These are phyloP conservation scores for Agriopis aurantiaria DNA, from an alignment of 2,888 invertebrate species.

Conservation along the genomic window DNA sequence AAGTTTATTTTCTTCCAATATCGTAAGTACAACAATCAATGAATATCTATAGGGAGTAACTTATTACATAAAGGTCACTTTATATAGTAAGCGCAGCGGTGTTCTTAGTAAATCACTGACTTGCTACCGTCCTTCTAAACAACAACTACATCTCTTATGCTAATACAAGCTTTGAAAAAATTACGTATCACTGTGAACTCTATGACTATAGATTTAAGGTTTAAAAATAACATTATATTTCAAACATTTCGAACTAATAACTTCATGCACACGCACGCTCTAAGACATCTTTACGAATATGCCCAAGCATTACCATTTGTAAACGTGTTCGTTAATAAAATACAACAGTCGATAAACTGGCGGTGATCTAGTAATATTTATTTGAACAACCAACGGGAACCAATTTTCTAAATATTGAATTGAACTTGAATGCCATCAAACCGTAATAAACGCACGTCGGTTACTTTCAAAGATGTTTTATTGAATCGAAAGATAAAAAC, in stretches of 20 bases:
- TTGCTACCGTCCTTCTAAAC: constrained; percentile 54
- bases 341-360: constrained; percentile 31
- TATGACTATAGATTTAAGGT: not conserved
- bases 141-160: constrained; percentile 44
- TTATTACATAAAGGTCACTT: constrained; percentile 48
- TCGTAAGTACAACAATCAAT: constrained; percentile 29
- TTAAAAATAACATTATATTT: not conserved
- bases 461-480: constrained; percentile 52
- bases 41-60: constrained; percentile 46
- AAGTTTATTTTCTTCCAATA: constrained; percentile 31
- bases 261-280: constrained; percentile 30
- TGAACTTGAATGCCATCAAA: constrained; percentile 47
- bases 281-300: constrained; percentile 58
- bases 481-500: constrained; percentile 54
- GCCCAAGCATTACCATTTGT: constrained; percentile 39
- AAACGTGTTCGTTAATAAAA: constrained; percentile 34
- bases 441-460: constrained; percentile 48
- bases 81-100: constrained; percentile 67
- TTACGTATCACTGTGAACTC: not conserved
- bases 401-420: constrained; percentile 34
- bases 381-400: constrained; percentile 26
- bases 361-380: constrained; percentile 31
- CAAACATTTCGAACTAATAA: constrained; percentile 17
- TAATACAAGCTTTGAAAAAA: constrained; percentile 31
- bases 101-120: constrained; percentile 62